A percentile compares a stretch with the other conserved stretches of the same genome.
These are phyloP conservation scores for Xenopus laevis DNA, from an alignment of 2,113 vertebrate genomes.

Conservation along the genomic window DNA sequence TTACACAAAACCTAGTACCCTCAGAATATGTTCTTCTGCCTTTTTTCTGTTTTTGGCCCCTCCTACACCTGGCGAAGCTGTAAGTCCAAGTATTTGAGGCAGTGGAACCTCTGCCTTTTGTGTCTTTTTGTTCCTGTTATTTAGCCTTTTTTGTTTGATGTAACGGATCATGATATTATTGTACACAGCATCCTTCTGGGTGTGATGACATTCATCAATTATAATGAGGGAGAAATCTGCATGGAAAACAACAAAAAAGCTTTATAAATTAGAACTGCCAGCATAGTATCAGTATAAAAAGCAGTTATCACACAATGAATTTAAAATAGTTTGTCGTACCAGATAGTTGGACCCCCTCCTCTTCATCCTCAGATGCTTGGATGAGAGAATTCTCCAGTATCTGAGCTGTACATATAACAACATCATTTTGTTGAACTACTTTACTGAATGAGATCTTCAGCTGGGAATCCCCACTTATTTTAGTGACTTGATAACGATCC, in stretches of 20 bases:
- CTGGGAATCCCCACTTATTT: slow-evolving; percentile 83
- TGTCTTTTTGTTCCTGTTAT: slow-evolving; percentile 65
- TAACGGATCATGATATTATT: slow-evolving; percentile 93
- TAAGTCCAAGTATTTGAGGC: slow-evolving; percentile 90
- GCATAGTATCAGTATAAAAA: no score
- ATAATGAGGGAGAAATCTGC: slow-evolving; percentile 88
- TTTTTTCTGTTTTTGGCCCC: slow-evolving; percentile 69
- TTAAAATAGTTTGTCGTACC: slow-evolving; percentile 57
- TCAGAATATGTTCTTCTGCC: slow-evolving; percentile 87
- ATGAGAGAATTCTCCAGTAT: slow-evolving; percentile 89
- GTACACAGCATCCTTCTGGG: slow-evolving; percentile 87
- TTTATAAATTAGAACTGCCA: no score
- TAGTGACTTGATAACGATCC: slow-evolving; percentile 68
- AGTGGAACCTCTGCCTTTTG: slow-evolving; percentile 60
- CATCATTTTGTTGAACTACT: slow-evolving; percentile 74
- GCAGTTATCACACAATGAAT: no score
- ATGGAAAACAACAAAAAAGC: neutral
- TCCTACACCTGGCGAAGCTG: slow-evolving; percentile 90
- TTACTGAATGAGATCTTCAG: slow-evolving; percentile 91
- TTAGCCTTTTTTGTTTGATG: slow-evolving; percentile 79
- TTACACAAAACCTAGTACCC: slow-evolving; percentile 59
- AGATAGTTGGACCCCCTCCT: slow-evolving; percentile 78
- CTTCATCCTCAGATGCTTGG: slow-evolving; percentile 66
- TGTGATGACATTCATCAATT: slow-evolving; percentile 95
- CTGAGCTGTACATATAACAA: slow-evolving; percentile 95